phyloP scores from a whole-genome alignment of 2,888 invertebrate genomes.

The Drosophila koepferae region DNA sequence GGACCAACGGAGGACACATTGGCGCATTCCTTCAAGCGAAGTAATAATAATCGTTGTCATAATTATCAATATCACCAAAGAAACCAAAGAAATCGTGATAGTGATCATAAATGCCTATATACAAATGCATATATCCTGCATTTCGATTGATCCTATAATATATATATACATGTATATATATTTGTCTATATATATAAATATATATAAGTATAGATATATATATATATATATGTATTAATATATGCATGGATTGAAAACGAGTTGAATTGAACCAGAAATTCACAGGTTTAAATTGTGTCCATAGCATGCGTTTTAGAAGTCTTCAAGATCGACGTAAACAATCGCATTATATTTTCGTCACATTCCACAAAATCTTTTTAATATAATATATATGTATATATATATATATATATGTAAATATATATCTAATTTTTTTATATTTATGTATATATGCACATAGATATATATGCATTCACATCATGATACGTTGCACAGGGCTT shows the following conservation, averaged over 20 bases:
- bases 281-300: neutral
- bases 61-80: conserved; percentile 42
- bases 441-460: conserved; percentile 5
- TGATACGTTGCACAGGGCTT: conserved; percentile 2
- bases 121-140: conserved; percentile 35
- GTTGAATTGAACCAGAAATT: neutral
- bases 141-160: conserved; percentile 37
- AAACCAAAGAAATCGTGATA: conserved; percentile 44
- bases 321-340: conserved; percentile 30
- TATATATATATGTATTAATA: neutral
- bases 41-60: conserved; percentile 55
- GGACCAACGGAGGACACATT: conserved; percentile 14
- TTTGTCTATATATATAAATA: neutral
- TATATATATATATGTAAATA: conserved; percentile 10
- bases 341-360: neutral
- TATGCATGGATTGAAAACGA: conserved; percentile 3
- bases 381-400: conserved; percentile 1
- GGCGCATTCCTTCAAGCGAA: conserved; percentile 58
- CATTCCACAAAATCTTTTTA: conserved; percentile 12
- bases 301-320: conserved; percentile 19
- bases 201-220: conserved; percentile 1
- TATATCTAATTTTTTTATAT: conserved; percentile 6
- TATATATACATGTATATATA: neutral
- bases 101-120: conserved; percentile 38
- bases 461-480: neutral